Conservation (phyloP, 2,113 vertebrate species). For the Uropsilus gracilis region DNA sequence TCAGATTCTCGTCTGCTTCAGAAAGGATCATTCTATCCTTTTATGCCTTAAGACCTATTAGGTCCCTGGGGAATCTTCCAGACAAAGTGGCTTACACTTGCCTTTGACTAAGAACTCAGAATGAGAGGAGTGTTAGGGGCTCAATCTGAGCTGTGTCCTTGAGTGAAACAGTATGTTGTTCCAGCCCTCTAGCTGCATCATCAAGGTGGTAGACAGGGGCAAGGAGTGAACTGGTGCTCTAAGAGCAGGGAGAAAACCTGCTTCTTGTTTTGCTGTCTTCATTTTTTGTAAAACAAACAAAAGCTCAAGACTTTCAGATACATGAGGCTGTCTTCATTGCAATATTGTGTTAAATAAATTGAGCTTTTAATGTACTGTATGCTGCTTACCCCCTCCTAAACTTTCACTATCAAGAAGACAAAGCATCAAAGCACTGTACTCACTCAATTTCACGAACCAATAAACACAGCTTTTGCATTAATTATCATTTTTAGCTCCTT, state of each 20-base stretch:
- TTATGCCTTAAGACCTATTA: neutral
- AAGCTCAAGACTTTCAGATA: conserved; percentile 55
- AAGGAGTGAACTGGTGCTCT: neutral
- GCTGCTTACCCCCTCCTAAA: neutral
- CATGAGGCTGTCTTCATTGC: conserved; percentile 54
- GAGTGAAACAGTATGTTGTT: neutral
- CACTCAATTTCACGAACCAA: conserved; percentile 77
- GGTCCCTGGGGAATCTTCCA: neutral
- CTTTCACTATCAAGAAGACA: conserved; percentile 45
- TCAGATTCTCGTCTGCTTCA: neutral
- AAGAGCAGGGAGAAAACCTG: neutral
- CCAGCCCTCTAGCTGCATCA: neutral
- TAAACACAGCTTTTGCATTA: conserved; percentile 75
- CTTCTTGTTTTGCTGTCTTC: neutral
- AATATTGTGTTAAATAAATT: conserved; percentile 67
- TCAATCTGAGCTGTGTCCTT: neutral
- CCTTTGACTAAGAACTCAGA: neutral
- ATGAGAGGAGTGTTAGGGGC: neutral
- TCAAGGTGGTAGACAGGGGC: neutral
- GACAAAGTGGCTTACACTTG: neutral
- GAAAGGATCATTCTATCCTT: neutral
- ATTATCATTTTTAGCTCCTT: conserved; percentile 65
- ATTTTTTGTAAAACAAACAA: conserved; percentile 46
- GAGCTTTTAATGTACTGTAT: conserved; percentile 44
- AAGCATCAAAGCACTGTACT: conserved; percentile 48